phyloP scores from a whole-genome alignment of 2,797 vertebrate genomes.

The Neosilurus hyrtlii region DNA sequence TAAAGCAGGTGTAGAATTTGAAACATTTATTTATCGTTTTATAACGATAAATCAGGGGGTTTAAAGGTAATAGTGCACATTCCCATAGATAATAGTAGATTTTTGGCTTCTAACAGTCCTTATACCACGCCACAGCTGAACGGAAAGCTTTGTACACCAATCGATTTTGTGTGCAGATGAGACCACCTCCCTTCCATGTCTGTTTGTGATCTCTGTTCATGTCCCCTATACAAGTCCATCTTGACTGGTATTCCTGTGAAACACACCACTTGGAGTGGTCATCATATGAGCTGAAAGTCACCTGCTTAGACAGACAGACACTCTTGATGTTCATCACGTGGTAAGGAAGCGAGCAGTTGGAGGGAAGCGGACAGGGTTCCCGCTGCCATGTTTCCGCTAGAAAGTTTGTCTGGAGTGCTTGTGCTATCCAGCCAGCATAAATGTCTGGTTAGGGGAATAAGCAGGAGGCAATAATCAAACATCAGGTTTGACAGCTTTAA shows the following conservation, averaged over 20 bases:
- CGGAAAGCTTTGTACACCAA: constrained; percentile 81
- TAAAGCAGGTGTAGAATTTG: neutral
- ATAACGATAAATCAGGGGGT: too few relatives aligned
- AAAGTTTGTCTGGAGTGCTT: constrained; percentile 77
- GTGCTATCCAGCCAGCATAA: constrained; percentile 86
- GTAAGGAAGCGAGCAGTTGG: constrained; percentile 85
- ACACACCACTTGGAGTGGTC: constrained; percentile 96
- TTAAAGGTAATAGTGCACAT: neutral
- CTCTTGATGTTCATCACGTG: constrained; percentile 81
- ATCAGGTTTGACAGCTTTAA: neutral
- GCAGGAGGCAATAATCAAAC: neutral
- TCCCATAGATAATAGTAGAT: neutral
- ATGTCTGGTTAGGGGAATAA: constrained; percentile 76
- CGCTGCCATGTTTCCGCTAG: constrained; percentile 86
- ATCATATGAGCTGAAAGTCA: constrained; percentile 72
- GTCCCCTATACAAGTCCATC: constrained; percentile 86
- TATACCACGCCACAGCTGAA: constrained; percentile 70
- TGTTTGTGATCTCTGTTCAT: constrained; percentile 82
- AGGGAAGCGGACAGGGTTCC: constrained; percentile 71
- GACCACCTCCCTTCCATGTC: constrained; percentile 81
- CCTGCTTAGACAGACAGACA: constrained; percentile 65
- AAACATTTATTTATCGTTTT: neutral
- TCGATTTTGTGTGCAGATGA: constrained; percentile 80
- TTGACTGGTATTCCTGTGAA: constrained; percentile 67
- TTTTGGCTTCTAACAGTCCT: constrained; percentile 61